Percentiles rank a stretch among this genome's conserved stretches.
These are phyloP conservation scores for Pasiphila rectangulata DNA, from an alignment of 2,888 invertebrate genomes.

Conservation along the genomic window DNA sequence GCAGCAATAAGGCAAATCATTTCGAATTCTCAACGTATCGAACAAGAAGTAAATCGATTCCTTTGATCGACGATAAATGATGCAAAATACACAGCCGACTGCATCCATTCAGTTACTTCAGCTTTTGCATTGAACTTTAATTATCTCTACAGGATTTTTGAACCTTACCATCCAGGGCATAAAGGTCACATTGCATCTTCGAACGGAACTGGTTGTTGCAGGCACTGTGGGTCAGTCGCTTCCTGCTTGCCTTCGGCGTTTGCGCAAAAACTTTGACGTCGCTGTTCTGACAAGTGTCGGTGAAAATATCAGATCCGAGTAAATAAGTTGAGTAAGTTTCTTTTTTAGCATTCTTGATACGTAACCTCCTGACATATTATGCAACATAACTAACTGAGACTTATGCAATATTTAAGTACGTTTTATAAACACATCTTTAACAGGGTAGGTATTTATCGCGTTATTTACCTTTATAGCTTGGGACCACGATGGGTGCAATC, in stretches of 20 bases:
- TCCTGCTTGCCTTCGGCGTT: slow-evolving; percentile 30
- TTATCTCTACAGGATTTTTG: slow-evolving; percentile 4
- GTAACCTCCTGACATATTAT: no score
- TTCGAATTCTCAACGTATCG: background rate
- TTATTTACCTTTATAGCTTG: no score
- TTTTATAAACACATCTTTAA: no score
- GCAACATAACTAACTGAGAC: no score
- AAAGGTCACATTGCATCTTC: slow-evolving; percentile 25
- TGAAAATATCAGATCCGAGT: background rate
- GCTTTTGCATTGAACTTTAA: slow-evolving; percentile 12
- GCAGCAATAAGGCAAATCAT: background rate
- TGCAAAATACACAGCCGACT: slow-evolving; percentile 5
- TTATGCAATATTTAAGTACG: no score
- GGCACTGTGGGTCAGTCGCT: slow-evolving; percentile 20
- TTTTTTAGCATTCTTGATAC: background rate
- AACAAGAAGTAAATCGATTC: background rate
- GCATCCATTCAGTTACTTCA: background rate
- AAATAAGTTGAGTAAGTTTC: background rate
- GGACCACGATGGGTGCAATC: no score
- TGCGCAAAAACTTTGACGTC: slow-evolving; percentile 24
- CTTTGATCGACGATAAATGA: background rate
- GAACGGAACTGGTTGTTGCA: slow-evolving; percentile 16
- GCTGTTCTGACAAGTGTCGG: slow-evolving; percentile 1
- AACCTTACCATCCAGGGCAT: slow-evolving; percentile 12
- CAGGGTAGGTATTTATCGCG: no score